phyloP scores from a whole-genome alignment of 2,113 vertebrate genomes.

The Vidua macroura region DNA sequence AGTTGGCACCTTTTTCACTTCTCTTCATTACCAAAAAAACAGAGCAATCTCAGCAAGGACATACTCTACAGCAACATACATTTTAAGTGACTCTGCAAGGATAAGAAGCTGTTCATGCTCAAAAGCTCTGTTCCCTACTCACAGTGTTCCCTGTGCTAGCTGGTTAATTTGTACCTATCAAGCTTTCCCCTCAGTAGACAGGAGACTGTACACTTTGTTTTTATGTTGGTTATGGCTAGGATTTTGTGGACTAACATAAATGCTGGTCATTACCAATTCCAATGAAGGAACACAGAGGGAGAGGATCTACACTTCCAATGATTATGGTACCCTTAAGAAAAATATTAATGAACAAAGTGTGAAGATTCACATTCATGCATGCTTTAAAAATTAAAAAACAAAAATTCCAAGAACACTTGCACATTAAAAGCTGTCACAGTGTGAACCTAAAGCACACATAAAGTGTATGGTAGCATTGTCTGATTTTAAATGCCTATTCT shows the following conservation, averaged over 20 bases:
- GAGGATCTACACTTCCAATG: background rate
- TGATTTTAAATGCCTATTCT: conserved; percentile 47
- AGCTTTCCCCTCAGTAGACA: background rate
- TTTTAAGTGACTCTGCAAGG: background rate
- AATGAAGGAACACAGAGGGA: background rate
- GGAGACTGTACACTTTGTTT: background rate
- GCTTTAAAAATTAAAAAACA: conserved; percentile 29
- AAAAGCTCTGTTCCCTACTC: background rate
- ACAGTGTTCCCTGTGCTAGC: background rate
- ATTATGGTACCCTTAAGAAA: conserved; percentile 1
- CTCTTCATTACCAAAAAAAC: background rate
- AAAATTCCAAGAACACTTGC: background rate
- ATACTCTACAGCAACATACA: background rate
- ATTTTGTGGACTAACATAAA: background rate
- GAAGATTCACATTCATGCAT: conserved; percentile 63
- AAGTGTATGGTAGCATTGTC: background rate
- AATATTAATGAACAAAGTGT: background rate
- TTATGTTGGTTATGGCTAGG: background rate
- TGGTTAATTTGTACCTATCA: background rate
- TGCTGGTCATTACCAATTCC: conserved; percentile 17
- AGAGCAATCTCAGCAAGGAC: background rate
- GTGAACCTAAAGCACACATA: conserved; percentile 30
- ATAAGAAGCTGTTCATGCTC: background rate
- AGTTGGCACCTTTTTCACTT: background rate
- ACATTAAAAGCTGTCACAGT: conserved; percentile 67